phyloP scores from a whole-genome alignment of 2,888 invertebrate genomes.

The Drosophila imparisetae region DNA sequence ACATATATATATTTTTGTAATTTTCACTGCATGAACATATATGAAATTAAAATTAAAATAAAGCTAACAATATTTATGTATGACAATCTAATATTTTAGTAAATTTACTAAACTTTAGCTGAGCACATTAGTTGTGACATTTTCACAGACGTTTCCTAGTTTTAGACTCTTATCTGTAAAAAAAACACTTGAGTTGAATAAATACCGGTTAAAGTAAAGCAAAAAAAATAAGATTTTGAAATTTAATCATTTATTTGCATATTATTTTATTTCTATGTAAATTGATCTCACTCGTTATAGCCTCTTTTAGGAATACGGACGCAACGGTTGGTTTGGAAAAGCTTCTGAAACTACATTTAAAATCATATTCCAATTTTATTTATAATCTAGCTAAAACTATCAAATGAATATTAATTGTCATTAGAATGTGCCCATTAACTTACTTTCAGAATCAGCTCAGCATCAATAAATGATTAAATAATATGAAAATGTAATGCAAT shows the following conservation, averaged over 20 bases:
- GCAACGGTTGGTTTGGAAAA: background rate
- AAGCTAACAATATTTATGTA: slow-evolving; percentile 1
- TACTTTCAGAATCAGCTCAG: background rate
- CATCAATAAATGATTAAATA: background rate
- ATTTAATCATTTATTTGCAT: background rate
- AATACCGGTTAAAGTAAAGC: background rate
- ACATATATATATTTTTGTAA: background rate
- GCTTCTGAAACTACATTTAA: background rate
- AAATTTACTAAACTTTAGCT: background rate
- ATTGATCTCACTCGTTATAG: background rate
- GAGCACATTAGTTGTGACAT: background rate
- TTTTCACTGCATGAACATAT: background rate
- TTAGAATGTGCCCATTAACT: background rate
- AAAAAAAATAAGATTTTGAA: background rate
- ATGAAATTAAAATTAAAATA: background rate
- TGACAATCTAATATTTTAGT: background rate
- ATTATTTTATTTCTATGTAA: background rate
- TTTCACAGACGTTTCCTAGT: background rate
- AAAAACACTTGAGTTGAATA: background rate
- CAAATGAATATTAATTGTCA: background rate
- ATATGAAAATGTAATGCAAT: background rate
- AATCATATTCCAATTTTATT: background rate
- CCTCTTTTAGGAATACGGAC: background rate
- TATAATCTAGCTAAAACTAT: background rate
- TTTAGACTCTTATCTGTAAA: slow-evolving; percentile 1